phyloP scores from a whole-genome alignment of 1,140 invertebrate species.

The Conus ventricosus region DNA sequence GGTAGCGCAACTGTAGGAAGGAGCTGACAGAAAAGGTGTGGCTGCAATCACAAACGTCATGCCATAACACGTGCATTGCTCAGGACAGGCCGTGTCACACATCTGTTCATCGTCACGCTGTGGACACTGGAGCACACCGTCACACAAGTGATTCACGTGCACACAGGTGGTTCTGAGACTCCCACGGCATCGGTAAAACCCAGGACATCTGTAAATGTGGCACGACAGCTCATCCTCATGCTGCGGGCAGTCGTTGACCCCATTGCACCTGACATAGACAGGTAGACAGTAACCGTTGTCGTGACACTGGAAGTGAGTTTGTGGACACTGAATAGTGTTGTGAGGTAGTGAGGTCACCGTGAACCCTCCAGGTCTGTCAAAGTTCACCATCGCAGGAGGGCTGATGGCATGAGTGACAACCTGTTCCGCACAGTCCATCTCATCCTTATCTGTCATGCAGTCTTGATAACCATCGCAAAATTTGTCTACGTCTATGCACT shows the following conservation, averaged over 20 bases:
- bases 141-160: constrained; percentile 32
- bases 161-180: constrained; percentile 9
- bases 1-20: not conserved
- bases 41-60: not conserved
- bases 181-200: constrained; percentile 30
- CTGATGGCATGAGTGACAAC: not conserved
- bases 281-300: not conserved
- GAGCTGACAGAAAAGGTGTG: not conserved
- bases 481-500: not conserved
- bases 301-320: constrained; percentile 6
- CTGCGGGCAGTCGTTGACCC: constrained; percentile 23
- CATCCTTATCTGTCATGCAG: not conserved
- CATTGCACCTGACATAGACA: constrained; percentile 23
- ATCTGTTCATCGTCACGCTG: constrained; percentile 17
- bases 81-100: not conserved
- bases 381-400: not conserved
- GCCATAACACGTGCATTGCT: too few species aligned
- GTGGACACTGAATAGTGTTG: not conserved
- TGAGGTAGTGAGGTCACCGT: not conserved
- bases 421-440: not conserved
- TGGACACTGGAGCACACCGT: constrained; percentile 31
- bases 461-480: not conserved
- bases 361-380: not conserved
- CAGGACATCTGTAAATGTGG: constrained; percentile 28
- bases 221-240: constrained; percentile 30